These are phyloP conservation scores for Holacanthus passer DNA, from an alignment of 2,113 vertebrate genomes.

Conservation along the genomic window DNA sequence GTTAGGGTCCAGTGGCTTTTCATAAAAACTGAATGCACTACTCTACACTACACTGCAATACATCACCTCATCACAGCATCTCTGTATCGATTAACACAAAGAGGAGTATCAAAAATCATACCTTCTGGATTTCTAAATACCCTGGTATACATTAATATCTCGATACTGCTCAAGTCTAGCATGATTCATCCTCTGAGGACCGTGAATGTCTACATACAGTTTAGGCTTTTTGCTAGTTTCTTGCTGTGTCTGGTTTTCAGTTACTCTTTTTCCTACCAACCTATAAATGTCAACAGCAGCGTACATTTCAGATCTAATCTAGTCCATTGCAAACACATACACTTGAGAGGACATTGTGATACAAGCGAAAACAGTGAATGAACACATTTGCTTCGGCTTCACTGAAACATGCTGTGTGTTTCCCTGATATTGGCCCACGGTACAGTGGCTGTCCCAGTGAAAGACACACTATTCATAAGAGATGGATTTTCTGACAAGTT, in stretches of 20 bases:
- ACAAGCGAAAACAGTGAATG: constrained; percentile 8
- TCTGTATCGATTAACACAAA: too few relatives aligned
- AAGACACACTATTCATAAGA: neutral
- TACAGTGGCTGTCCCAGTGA: neutral
- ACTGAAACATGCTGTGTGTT: neutral
- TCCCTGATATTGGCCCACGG: neutral
- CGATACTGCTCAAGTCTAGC: too few relatives aligned
- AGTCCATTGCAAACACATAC: neutral
- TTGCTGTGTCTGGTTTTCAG: neutral
- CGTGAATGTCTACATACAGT: neutral
- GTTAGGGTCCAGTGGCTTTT: neutral
- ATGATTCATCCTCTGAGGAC: too few relatives aligned
- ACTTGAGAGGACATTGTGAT: constrained; percentile 6
- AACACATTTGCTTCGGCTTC: constrained; percentile 7
- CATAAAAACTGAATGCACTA: too few relatives aligned
- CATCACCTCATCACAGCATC: too few relatives aligned
- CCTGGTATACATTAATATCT: too few relatives aligned
- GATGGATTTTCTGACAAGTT: neutral
- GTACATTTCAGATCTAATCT: neutral
- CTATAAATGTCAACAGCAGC: neutral
- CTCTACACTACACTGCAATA: too few relatives aligned
- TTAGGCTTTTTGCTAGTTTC: neutral
- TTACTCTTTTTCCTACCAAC: neutral
- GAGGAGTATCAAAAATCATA: too few relatives aligned
- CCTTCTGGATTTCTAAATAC: too few relatives aligned